phyloP scores from a whole-genome alignment of 2,888 invertebrate species.

The Xestia xanthographa region DNA sequence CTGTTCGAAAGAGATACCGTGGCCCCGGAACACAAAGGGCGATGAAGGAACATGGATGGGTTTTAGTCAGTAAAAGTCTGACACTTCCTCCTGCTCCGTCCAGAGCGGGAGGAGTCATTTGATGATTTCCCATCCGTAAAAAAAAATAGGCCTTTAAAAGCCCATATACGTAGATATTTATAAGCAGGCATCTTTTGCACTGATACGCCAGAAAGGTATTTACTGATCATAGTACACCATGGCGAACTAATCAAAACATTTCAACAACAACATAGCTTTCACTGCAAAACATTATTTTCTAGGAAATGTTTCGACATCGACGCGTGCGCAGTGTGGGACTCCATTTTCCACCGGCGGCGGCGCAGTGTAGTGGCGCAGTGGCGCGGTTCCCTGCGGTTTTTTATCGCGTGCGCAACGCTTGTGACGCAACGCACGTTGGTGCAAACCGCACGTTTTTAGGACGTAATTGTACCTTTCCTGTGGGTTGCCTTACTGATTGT shows the following conservation, averaged over 20 bases:
- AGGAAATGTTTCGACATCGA: constrained; percentile 45
- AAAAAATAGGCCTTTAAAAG: not conserved
- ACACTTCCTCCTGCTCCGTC: no score
- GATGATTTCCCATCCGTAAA: no score
- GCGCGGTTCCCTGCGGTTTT: constrained; percentile 64
- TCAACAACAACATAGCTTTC: constrained; percentile 41
- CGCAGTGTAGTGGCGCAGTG: constrained; percentile 10
- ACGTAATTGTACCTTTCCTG: constrained; percentile 63
- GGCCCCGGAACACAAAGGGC: no score
- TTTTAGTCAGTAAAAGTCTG: no score
- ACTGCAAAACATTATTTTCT: constrained; percentile 57
- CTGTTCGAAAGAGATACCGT: no score
- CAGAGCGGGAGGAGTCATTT: no score
- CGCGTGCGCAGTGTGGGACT: constrained; percentile 53
- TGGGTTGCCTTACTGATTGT: constrained; percentile 45
- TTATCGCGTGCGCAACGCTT: constrained; percentile 49
- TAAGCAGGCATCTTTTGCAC: not conserved
- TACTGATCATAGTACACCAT: not conserved
- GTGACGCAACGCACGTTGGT: constrained; percentile 46
- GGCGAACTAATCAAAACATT: constrained; percentile 18
- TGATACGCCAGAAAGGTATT: not conserved
- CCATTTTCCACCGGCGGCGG: constrained; percentile 35
- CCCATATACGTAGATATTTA: not conserved
- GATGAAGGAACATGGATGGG: no score
- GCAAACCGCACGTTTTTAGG: constrained; percentile 59